Conservation (phyloP, 2,888 invertebrate species). For the Platynereis dumerilii region DNA sequence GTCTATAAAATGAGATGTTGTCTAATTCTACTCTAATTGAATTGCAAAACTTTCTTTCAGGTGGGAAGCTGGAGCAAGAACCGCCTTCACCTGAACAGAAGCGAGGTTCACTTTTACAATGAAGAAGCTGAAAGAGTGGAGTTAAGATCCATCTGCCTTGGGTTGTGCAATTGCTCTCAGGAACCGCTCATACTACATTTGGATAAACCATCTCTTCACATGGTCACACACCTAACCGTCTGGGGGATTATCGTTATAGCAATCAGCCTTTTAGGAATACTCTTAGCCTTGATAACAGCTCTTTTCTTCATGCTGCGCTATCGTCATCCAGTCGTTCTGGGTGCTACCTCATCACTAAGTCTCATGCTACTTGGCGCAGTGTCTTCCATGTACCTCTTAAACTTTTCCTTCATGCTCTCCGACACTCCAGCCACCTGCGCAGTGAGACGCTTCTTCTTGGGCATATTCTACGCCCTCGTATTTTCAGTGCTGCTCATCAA, state of each 20-base stretch:
- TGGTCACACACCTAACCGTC: constrained; percentile 12
- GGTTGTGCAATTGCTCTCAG: constrained; percentile 25
- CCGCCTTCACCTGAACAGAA: constrained; percentile 9
- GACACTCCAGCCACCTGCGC: constrained; percentile 21
- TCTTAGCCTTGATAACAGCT: constrained; percentile 17
- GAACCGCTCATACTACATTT: background rate
- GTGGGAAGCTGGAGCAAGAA: constrained; percentile 11
- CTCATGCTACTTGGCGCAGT: constrained; percentile 19
- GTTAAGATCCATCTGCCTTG: constrained; percentile 16
- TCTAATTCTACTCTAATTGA: too few species aligned
- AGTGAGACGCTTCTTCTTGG: constrained; percentile 17
- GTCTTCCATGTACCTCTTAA: constrained; percentile 19
- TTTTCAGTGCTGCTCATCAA: constrained; percentile 20
- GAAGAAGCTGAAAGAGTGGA: constrained; percentile 4
- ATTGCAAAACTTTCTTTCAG: background rate
- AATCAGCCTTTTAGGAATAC: constrained; percentile 16
- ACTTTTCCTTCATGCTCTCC: constrained; percentile 28
- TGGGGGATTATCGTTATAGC: constrained; percentile 26
- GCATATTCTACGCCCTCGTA: constrained; percentile 19
- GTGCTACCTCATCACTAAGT: constrained; percentile 19
- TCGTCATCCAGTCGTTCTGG: constrained; percentile 23
- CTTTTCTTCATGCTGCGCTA: constrained; percentile 19
- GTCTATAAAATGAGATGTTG: too few species aligned
- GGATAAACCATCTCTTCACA: constrained; percentile 6
- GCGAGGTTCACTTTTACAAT: constrained; percentile 21